Conservation (phyloP, 2,888 invertebrate genomes). For the Eupithecia tripunctaria region DNA sequence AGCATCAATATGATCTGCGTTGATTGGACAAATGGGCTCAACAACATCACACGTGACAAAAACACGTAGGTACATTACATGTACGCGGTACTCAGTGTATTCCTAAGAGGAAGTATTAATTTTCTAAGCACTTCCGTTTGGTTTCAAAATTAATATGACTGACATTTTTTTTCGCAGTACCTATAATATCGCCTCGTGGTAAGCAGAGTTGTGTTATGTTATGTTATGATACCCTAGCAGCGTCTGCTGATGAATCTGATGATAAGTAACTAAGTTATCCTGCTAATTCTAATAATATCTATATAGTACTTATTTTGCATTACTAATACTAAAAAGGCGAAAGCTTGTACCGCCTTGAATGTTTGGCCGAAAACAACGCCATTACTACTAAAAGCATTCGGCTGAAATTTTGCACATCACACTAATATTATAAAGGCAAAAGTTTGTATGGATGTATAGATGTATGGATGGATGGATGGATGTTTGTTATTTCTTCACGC, state of each 20-base stretch:
- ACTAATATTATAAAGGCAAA: too few species aligned
- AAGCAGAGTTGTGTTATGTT: neutral
- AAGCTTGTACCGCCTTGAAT: too few species aligned
- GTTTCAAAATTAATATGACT: neutral
- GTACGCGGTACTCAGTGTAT: conserved; percentile 16
- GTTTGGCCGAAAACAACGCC: too few species aligned
- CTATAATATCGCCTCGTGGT: neutral
- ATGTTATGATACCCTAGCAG: neutral
- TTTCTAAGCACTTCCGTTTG: neutral
- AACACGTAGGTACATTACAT: conserved; percentile 15
- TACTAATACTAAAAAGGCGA: too few species aligned
- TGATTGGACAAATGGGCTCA: conserved; percentile 77
- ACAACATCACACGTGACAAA: conserved; percentile 48
- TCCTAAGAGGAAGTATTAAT: conserved; percentile 24
- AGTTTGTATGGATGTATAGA: too few species aligned
- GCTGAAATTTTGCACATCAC: too few species aligned
- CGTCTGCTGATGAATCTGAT: neutral
- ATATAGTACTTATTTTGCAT: too few species aligned
- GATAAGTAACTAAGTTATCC: neutral
- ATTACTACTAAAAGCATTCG: too few species aligned
- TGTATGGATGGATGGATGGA: too few species aligned
- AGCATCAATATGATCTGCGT: conserved; percentile 74
- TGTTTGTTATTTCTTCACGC: too few species aligned
- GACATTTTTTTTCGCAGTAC: neutral
- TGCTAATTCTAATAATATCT: too few species aligned